A percentile compares a stretch with the other conserved stretches of the same genome.
Evolutionary conservation across 1,140 invertebrate species (phyloP).

Genomic region (Sesamia nonagrioides): DNA sequence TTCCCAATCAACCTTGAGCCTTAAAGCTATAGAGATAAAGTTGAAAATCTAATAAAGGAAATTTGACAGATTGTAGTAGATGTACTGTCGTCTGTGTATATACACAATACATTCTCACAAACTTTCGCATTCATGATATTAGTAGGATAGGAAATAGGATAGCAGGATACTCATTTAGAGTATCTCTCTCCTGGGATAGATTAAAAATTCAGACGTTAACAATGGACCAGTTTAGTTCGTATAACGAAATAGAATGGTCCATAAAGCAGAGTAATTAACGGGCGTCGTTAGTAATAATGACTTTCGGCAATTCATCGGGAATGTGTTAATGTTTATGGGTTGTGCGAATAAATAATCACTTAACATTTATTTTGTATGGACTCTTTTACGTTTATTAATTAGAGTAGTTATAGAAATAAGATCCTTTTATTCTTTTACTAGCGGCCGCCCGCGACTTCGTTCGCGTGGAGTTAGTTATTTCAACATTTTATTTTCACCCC

Average conservation of each 20-base stretch:
- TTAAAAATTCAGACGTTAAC: constrained; percentile 36
- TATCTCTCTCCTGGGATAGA: constrained; percentile 29
- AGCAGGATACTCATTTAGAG: constrained; percentile 10
- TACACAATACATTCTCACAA: no score
- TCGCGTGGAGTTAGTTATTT: no score
- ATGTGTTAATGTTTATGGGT: constrained; percentile 34
- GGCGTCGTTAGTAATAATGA: constrained; percentile 25
- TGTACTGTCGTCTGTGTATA: no score
- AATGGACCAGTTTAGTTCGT: constrained; percentile 5
- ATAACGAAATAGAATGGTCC: constrained; percentile 12
- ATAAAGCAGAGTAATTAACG: constrained; percentile 28
- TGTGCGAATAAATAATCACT: constrained; percentile 1
- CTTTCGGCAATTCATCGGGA: constrained; percentile 31
- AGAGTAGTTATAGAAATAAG: neutral
- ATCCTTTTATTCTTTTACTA: no score
- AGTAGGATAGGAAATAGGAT: no score
- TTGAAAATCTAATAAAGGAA: no score
- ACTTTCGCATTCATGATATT: no score
- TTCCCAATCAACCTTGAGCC: no score
- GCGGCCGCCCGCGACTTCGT: no score
- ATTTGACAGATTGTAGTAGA: no score
- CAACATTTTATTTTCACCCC: no score
- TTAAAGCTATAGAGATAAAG: no score
- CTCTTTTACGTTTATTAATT: neutral
- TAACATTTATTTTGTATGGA: neutral